These are phyloP conservation scores for Romanomermis culicivorax DNA, from an alignment of 2,888 invertebrate species.

Conservation along the genomic window DNA sequence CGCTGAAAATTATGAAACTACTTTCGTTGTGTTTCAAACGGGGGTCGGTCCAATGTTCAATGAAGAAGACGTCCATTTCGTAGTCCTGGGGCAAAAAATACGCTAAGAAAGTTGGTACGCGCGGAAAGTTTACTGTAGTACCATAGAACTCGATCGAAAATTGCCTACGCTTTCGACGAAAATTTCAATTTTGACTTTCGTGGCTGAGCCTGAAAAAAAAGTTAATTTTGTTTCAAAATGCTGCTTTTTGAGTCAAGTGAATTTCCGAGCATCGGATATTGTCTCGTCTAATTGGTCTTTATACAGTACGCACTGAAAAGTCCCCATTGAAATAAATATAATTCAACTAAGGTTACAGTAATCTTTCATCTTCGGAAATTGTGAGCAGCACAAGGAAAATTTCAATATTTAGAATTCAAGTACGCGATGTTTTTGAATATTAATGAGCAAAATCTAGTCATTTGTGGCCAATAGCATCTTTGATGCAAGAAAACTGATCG, in stretches of 20 bases:
- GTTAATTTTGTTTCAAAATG: not conserved
- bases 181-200: not conserved
- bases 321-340: no score
- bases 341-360: no score
- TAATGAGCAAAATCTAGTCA: no score
- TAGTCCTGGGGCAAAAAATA: constrained; percentile 3
- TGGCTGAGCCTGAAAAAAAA: not conserved
- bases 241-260: not conserved
- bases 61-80: constrained; percentile 5
- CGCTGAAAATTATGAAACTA: not conserved
- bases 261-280: no score
- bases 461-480: no score
- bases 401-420: no score
- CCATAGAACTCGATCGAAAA: not conserved
- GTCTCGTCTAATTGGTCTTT: no score
- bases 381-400: no score
- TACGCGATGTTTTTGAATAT: no score
- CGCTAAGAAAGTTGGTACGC: not conserved
- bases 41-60: constrained; percentile 2
- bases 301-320: no score
- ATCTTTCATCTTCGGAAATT: no score
- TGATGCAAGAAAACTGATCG: not conserved
- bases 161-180: not conserved
- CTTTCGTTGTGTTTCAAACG: constrained; percentile 2
- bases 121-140: not conserved